Evolutionary conservation across 2,888 invertebrate species (phyloP).

Genomic region (Nebria salina): DNA sequence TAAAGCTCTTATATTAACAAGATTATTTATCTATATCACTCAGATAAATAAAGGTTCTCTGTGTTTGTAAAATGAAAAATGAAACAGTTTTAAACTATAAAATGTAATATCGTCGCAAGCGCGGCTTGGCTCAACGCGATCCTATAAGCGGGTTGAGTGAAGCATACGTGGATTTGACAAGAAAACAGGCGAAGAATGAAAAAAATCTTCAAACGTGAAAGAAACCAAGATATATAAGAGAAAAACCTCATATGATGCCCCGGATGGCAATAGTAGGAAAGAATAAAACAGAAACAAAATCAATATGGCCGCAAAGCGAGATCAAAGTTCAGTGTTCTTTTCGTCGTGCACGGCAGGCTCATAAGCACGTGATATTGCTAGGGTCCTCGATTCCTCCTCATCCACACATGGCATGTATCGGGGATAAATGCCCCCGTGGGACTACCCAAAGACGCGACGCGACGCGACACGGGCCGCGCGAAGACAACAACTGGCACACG

Average conservation of each 20-base stretch:
- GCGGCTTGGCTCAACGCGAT: background rate
- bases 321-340: slow-evolving; percentile 47
- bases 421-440: slow-evolving; percentile 35
- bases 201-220: slow-evolving; percentile 14
- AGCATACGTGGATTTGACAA: slow-evolving; percentile 7
- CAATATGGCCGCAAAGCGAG: slow-evolving; percentile 46
- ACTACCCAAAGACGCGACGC: slow-evolving; percentile 4
- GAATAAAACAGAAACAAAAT: slow-evolving; percentile 44
- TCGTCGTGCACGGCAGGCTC: slow-evolving; percentile 29
- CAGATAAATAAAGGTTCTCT: too few species aligned
- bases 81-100: slow-evolving; percentile 51
- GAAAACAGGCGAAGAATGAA: slow-evolving; percentile 2
- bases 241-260: slow-evolving; percentile 39
- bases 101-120: slow-evolving; percentile 50
- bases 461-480: background rate
- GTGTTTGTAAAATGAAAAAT: slow-evolving; percentile 35
- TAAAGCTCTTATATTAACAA: too few species aligned
- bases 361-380: slow-evolving; percentile 45
- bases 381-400: slow-evolving; percentile 4
- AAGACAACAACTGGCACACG: background rate
- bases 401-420: slow-evolving; percentile 19
- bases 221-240: slow-evolving; percentile 9
- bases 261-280: slow-evolving; percentile 36
- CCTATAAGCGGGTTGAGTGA: background rate
- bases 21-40: too few species aligned